A percentile compares a stretch with the other conserved stretches of the same genome.
These are phyloP conservation scores for Tragelaphus strepsiceros DNA, from an alignment of 2,113 vertebrate species.

Conservation along the genomic window DNA sequence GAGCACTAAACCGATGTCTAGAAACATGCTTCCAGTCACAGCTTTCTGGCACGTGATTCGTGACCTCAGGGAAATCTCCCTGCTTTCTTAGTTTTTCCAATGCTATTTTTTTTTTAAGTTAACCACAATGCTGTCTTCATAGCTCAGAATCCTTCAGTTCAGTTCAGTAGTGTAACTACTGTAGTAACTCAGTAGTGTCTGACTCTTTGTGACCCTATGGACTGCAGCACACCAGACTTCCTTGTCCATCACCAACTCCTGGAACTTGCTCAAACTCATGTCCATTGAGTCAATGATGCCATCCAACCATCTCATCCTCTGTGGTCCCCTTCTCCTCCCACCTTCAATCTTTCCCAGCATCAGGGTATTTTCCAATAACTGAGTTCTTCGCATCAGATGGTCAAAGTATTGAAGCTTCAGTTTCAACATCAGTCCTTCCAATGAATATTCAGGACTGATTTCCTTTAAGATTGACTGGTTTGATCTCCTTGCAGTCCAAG, in stretches of 20 bases:
- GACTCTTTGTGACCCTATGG: neutral
- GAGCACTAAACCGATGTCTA: neutral
- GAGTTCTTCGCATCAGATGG: accelerated
- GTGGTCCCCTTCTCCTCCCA: neutral
- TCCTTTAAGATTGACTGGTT: neutral
- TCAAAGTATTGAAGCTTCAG: neutral
- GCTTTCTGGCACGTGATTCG: accelerated
- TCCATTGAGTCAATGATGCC: neutral
- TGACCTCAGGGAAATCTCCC: neutral
- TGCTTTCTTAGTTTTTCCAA: neutral
- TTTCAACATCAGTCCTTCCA: neutral
- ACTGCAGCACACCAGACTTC: neutral
- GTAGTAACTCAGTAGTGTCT: neutral
- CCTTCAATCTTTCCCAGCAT: neutral
- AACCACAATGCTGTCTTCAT: neutral
- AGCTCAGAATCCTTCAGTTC: conserved; percentile 30
- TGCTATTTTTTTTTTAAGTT: neutral
- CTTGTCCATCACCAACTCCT: neutral
- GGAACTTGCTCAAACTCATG: neutral
- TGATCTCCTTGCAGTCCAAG: neutral
- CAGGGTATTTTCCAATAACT: neutral
- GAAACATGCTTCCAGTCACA: neutral
- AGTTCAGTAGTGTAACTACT: neutral
- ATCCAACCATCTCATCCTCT: neutral
- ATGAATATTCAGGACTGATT: neutral